phyloP scores from a whole-genome alignment of 2,888 invertebrate genomes.

The Apomyelois bistriatella region DNA sequence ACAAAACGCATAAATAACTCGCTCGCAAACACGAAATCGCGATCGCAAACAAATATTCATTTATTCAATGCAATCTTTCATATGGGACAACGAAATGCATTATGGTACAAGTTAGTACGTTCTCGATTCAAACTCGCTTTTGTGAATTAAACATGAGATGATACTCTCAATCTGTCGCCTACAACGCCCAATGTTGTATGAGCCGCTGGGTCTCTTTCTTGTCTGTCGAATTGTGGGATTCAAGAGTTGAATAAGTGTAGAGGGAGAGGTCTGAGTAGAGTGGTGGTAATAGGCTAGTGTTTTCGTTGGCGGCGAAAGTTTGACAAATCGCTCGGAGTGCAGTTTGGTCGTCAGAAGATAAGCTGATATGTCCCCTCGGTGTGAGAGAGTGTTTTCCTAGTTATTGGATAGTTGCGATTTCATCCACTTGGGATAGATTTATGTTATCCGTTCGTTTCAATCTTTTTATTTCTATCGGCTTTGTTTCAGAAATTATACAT shows the following conservation, averaged over 20 bases:
- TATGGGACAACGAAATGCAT: slow-evolving; percentile 56
- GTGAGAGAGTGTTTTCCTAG: slow-evolving; percentile 40
- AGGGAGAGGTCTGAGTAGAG: slow-evolving; percentile 25
- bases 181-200: slow-evolving; percentile 39
- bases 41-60: slow-evolving; percentile 49
- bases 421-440: slow-evolving; percentile 41
- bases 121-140: slow-evolving; percentile 53
- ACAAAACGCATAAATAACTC: slow-evolving; percentile 15
- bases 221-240: neutral
- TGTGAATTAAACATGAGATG: slow-evolving; percentile 71
- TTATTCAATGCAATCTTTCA: slow-evolving; percentile 58
- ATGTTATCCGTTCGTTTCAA: slow-evolving; percentile 36
- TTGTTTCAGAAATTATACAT: neutral
- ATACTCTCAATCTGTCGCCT: slow-evolving; percentile 66
- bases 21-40: slow-evolving; percentile 22
- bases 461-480: slow-evolving; percentile 7
- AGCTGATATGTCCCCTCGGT: slow-evolving; percentile 51
- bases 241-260: slow-evolving; percentile 1
- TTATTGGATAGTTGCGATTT: slow-evolving; percentile 46
- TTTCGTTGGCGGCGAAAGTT: slow-evolving; percentile 59
- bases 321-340: slow-evolving; percentile 63
- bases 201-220: slow-evolving; percentile 20
- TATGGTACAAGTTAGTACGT: slow-evolving; percentile 42
- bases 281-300: slow-evolving; percentile 45
- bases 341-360: slow-evolving; percentile 54